Percentiles rank a stretch among this genome's conserved stretches.
These are phyloP conservation scores for Amiota mariae DNA, from an alignment of 2,888 invertebrate genomes.

Conservation along the genomic window DNA sequence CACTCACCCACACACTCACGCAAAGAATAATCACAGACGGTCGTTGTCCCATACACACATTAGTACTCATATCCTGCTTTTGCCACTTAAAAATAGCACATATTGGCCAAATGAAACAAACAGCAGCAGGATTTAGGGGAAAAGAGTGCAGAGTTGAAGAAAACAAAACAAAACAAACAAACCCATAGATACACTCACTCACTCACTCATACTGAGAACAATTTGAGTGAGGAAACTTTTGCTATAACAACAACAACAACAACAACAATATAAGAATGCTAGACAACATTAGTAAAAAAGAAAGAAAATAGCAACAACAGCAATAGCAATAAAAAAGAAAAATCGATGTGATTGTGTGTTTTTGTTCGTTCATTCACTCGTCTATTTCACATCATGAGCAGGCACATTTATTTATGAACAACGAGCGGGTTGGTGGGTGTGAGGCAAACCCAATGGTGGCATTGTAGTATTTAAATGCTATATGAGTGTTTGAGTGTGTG, in stretches of 20 bases:
- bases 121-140: background rate
- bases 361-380: conserved; percentile 36
- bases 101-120: conserved; percentile 53
- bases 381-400: background rate
- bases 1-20: no score
- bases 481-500: conserved; percentile 22
- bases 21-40: conserved; percentile 10
- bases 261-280: conserved; percentile 10
- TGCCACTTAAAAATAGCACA: conserved; percentile 60
- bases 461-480: background rate
- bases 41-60: conserved; percentile 27
- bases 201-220: no score
- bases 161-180: conserved; percentile 18
- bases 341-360: conserved; percentile 64
- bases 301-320: conserved; percentile 55
- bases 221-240: background rate
- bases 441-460: background rate
- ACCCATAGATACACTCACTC: background rate
- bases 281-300: conserved; percentile 5
- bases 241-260: conserved; percentile 1
- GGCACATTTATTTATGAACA: conserved; percentile 41
- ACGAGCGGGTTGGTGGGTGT: conserved; percentile 21
- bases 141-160: conserved; percentile 10
- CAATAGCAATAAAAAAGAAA: conserved; percentile 51
- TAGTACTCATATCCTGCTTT: conserved; percentile 55